These are phyloP conservation scores for Istiophorus platypterus DNA, from an alignment of 2,113 vertebrate genomes.

Conservation along the genomic window DNA sequence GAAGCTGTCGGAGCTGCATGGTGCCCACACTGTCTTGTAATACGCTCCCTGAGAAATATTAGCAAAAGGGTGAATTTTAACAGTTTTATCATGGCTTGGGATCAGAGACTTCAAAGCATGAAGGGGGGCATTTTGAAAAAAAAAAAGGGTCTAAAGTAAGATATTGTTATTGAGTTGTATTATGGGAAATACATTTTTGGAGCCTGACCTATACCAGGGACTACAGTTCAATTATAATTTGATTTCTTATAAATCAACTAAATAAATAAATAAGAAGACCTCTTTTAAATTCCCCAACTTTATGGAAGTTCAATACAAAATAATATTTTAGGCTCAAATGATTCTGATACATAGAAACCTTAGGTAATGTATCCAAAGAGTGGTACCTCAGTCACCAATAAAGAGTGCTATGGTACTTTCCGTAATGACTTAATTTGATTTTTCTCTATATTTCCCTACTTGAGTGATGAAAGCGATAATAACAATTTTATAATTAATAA, in stretches of 20 bases:
- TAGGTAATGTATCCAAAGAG: neutral
- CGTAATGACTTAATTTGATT: neutral
- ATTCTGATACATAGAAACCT: neutral
- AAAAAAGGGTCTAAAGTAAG: neutral
- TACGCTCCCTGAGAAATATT: no score
- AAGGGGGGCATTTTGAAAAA: conserved; percentile 1
- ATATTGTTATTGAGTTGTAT: neutral
- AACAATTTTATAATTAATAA: conserved; percentile 16
- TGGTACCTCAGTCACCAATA: neutral
- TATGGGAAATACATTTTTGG: neutral
- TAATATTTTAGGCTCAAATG: neutral
- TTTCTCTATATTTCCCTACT: conserved; percentile 8
- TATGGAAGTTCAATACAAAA: neutral
- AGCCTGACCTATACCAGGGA: neutral
- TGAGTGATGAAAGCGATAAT: conserved; percentile 2
- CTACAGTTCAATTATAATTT: no score
- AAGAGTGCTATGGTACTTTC: conserved; percentile 12
- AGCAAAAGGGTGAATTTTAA: neutral
- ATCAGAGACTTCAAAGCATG: neutral
- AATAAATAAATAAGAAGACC: neutral
- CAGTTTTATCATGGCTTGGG: neutral
- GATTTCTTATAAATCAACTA: neutral
- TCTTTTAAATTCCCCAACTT: neutral
- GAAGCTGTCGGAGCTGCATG: no score
- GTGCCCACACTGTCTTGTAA: no score